These are phyloP conservation scores for Agrochola circellaris DNA, from an alignment of 2,888 invertebrate species.

Conservation along the genomic window DNA sequence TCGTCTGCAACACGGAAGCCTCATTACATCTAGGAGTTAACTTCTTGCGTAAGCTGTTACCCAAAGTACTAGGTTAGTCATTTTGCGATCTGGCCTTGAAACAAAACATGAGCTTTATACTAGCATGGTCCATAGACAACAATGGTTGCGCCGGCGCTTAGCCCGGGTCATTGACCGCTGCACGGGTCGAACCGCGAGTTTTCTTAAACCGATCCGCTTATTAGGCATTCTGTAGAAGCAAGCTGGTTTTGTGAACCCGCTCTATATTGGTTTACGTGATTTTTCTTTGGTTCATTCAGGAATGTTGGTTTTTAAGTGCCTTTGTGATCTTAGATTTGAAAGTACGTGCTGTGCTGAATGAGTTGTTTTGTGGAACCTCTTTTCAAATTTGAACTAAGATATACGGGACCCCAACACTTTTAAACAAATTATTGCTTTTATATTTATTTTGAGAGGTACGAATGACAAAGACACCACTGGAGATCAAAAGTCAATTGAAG, in stretches of 20 bases:
- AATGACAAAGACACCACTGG: background rate
- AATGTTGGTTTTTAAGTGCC: constrained; percentile 47
- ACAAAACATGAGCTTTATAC: constrained; percentile 72
- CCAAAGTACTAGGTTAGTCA: constrained; percentile 60
- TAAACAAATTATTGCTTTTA: no score
- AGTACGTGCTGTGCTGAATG: constrained; percentile 29
- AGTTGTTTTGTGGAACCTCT: background rate
- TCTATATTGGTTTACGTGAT: constrained; percentile 76
- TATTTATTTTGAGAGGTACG: constrained; percentile 4
- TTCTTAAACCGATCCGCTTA: constrained; percentile 88
- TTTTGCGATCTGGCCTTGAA: constrained; percentile 77
- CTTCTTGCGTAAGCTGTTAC: constrained; percentile 36
- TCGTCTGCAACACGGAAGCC: constrained; percentile 3
- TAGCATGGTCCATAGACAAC: constrained; percentile 83
- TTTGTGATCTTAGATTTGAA: constrained; percentile 40
- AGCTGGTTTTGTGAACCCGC: constrained; percentile 73
- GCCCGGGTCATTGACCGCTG: constrained; percentile 82
- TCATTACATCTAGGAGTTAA: constrained; percentile 7
- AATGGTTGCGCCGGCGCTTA: constrained; percentile 87
- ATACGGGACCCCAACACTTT: background rate
- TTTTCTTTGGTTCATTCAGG: constrained; percentile 54
- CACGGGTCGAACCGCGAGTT: constrained; percentile 87
- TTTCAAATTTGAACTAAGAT: background rate
- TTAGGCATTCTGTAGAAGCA: constrained; percentile 83
- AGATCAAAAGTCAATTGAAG: background rate